Evolutionary conservation across 2,888 invertebrate species (phyloP).

Genomic region (Barypeithes pellucidus): DNA sequence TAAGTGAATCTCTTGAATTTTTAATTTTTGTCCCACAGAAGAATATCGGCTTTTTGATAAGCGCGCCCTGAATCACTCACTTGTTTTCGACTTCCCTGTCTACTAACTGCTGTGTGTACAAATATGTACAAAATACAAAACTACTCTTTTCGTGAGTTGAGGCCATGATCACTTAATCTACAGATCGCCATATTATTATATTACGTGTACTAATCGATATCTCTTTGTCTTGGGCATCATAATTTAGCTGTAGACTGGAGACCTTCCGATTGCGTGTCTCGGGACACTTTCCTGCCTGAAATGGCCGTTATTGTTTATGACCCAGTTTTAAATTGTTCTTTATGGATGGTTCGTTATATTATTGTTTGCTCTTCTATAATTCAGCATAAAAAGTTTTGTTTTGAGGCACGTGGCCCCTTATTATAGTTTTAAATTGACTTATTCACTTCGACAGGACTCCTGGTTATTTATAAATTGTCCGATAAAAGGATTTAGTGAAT

Average conservation of each 20-base stretch:
- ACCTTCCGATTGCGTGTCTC: background rate
- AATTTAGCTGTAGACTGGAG: background rate
- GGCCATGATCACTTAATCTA: background rate
- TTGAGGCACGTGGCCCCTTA: constrained; percentile 7
- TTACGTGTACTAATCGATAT: background rate
- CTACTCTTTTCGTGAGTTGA: background rate
- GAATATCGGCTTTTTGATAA: too few relatives aligned
- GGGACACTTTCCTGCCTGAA: background rate
- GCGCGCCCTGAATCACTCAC: too few relatives aligned
- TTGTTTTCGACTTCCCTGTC: too few relatives aligned
- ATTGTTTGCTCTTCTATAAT: too few relatives aligned
- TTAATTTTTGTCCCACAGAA: too few relatives aligned
- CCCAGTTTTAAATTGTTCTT: constrained; percentile 9
- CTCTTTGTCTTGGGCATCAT: background rate
- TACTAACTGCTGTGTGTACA: too few relatives aligned
- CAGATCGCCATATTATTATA: background rate
- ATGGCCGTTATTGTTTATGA: constrained; percentile 3
- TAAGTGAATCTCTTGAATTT: too few relatives aligned
- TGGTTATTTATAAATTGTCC: too few relatives aligned
- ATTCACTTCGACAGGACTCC: too few relatives aligned
- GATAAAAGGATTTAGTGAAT: too few relatives aligned
- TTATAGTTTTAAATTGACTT: background rate
- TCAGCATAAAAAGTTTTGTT: background rate
- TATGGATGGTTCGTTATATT: constrained; percentile 1
- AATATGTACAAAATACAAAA: too few relatives aligned